Conservation (phyloP, 2,113 vertebrate genomes). For the Aythya baeri region DNA sequence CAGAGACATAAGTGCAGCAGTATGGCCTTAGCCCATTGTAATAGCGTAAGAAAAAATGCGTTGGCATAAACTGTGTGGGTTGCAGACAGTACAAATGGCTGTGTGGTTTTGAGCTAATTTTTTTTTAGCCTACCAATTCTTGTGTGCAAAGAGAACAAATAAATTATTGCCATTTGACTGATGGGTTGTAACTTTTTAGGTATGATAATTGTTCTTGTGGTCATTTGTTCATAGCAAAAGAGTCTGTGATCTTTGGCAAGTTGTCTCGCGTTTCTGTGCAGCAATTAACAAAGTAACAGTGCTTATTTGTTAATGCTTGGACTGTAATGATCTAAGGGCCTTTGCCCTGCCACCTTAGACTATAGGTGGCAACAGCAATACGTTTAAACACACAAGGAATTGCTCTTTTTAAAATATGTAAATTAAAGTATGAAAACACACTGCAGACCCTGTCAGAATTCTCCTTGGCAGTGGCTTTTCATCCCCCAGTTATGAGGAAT, state of each 20-base stretch:
- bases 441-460: not conserved
- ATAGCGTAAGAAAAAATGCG: not conserved
- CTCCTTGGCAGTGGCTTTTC: not conserved
- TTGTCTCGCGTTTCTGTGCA: not conserved
- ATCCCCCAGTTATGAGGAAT: not conserved
- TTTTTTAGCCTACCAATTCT: not conserved
- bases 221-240: not conserved
- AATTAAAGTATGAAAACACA: not conserved
- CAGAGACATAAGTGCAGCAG: not conserved
- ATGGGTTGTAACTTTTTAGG: not conserved
- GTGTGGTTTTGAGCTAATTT: not conserved
- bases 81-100: not conserved
- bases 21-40: not conserved
- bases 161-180: not conserved
- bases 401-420: not conserved
- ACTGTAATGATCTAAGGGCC: not conserved
- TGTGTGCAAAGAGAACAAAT: not conserved
- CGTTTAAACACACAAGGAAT: not conserved
- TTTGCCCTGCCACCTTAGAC: not conserved
- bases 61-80: not conserved
- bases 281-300: not conserved
- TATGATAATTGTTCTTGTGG: not conserved
- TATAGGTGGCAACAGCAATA: not conserved
- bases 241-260: not conserved
- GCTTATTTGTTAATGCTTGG: not conserved